Evolutionary conservation across 2,888 invertebrate species (phyloP), one percentile per base, ranked within the genome.

Genomic region (Nebria salina): DNA sequence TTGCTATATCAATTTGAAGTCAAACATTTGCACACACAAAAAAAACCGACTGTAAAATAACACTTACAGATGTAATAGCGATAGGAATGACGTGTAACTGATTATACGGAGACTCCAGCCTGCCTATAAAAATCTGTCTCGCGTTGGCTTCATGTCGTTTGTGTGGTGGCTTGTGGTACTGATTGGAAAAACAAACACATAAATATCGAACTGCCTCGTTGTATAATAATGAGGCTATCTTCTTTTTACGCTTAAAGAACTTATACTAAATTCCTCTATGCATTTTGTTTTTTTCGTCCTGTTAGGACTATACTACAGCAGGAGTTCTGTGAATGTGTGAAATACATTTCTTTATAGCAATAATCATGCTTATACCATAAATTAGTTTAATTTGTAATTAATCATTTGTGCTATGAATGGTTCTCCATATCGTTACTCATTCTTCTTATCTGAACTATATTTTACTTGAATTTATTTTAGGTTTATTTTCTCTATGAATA

Each of bases 151-250:
- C 66, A 66, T 26, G 26, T 34, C 72, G 34, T n/a, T 34, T 20
- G 72, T 72, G 41, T 2, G 34, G 11, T 20, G 54, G 75, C 43
- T 72, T 9, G 72, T 15, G 42, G n/a, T 20, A 26, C 20, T 75
- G 75, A 75, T 75, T 75, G 75, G 64, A 64, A 20, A 75, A 75
- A 75, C 75, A 75, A 75, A 75, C 75, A 26, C 75, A 75, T 75
- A 75, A 75, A 75, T 64, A 75, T 54, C 74, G 20, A 43, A 65
- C 20, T 15, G 65, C 15, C 54, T n/a, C 34, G 75, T 64, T 72
- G 72, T 72, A 34, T 72, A 34, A 34, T 72, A 72, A 72, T 72
- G 41, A 15, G 72, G 72, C 2, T 7, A 11, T 26, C 4, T 26
- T 26, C n/a, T 68, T 68, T 68, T n/a, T 68, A 54, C 54, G 54